These are phyloP conservation scores for Anniella stebbinsi DNA, from an alignment of 2,797 vertebrate genomes.

Conservation along the genomic window DNA sequence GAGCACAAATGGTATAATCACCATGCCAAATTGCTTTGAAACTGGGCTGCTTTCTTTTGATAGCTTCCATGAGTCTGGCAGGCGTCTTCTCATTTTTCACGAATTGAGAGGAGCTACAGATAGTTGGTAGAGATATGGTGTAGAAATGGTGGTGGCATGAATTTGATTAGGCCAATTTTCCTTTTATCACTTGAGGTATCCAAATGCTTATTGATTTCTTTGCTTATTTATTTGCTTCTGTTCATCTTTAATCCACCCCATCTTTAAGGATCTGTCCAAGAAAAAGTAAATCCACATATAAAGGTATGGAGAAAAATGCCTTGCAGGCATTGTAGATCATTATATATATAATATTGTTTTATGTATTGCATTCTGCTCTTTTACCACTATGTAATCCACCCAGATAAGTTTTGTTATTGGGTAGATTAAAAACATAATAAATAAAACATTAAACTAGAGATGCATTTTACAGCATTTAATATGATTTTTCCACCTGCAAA, in stretches of 20 bases:
- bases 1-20: conserved; percentile 51
- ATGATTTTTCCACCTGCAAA: background rate
- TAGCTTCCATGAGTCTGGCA: background rate
- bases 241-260: background rate
- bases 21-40: conserved; percentile 47
- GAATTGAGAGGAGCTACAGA: background rate
- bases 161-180: background rate
- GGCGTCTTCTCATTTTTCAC: background rate
- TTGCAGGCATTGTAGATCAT: too few species aligned
- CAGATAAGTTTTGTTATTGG: too few species aligned
- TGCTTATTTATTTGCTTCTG: background rate
- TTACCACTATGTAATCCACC: too few species aligned
- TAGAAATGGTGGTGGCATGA: background rate
- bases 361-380: background rate
- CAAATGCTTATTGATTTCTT: background rate
- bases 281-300: background rate
- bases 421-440: too few species aligned
- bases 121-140: background rate
- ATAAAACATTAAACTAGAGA: background rate
- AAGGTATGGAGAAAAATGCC: background rate
- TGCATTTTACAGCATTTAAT: background rate
- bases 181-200: background rate
- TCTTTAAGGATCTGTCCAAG: background rate
- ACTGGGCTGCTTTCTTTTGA: background rate
- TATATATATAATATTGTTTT: background rate